phyloP scores from a whole-genome alignment of 1,140 invertebrate genomes.

The Pseudomyrmex sp. region DNA sequence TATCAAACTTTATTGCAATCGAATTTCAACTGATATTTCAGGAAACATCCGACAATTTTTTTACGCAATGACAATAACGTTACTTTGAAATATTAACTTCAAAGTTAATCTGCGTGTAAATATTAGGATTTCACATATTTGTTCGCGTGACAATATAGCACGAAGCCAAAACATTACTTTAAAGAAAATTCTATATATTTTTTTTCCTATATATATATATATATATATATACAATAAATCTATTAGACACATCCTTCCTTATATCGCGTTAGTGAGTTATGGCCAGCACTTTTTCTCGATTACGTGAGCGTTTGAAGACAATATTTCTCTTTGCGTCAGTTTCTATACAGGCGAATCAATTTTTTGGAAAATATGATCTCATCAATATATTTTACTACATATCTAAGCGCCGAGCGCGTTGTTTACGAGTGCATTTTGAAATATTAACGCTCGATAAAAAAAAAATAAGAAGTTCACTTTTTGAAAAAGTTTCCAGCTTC shows the following conservation, averaged over 20 bases:
- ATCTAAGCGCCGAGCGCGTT: not conserved
- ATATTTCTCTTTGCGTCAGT: slow-evolving; percentile 8
- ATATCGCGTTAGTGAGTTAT: slow-evolving; percentile 1
- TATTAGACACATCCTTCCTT: not conserved
- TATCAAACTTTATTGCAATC: slow-evolving; percentile 1
- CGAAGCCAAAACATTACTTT: no score
- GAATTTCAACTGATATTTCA: not conserved
- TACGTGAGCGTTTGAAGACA: slow-evolving; percentile 7
- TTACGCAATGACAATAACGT: not conserved
- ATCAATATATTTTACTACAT: not conserved
- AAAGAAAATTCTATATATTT: not conserved
- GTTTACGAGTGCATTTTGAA: no score
- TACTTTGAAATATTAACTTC: not conserved
- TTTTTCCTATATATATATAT: no score
- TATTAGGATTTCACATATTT: not conserved
- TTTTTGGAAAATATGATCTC: slow-evolving; percentile 5
- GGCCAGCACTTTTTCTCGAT: not conserved
- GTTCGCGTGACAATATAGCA: no score
- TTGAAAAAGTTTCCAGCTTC: not conserved
- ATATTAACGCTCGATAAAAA: not conserved
- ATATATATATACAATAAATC: not conserved
- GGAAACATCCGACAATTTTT: not conserved
- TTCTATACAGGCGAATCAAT: not conserved
- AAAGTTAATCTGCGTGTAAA: not conserved
- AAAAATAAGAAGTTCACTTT: not conserved